Base-by-base conservation (phyloP, 1,140 invertebrate genomes). In the Drosophila azteca region DNA sequence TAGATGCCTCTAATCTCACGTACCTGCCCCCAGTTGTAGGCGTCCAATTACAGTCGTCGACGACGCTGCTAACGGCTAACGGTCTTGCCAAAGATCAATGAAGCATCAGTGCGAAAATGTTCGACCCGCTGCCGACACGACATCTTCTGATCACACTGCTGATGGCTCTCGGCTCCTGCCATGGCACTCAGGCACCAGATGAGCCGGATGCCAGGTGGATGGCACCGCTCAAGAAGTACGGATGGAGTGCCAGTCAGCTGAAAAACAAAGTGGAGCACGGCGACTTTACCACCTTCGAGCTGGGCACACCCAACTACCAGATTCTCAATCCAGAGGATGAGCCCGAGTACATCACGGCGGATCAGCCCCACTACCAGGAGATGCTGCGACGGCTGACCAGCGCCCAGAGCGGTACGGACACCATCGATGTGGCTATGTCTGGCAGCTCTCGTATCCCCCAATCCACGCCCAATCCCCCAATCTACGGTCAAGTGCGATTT, bases 251-350 rank as follows among this genome's bases (percentile, higher is more conserved):
- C 6, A 31, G 58, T 3, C 75, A 90, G 5, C 41, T 90, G 15
- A 78, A 68, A 43, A 91, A 91, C 44, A 76, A 84, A 45, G 63
- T 90, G 49, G 63, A 88, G 24, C 82, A 91, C 3, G 72, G 83
- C 0, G 85, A 91, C 24, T 90, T 77, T 3, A 78, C 76, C 39
- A 91, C 90, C 9, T 91, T 73, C 13, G 90, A 91, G 39, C 62
- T 91, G 41, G 90, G 90, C 6, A 66, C 69, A 0, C 78, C 90
- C 31, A 87, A 88, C 43, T 91, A 91, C 63, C 69, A 84, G 54
- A 90, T 91, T 3, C 60, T 91, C 0, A 91, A 91, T 51, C 79
- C 90, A 2, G 69, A 91, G 24, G 90, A 90, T 17, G 61, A 83
- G 44, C 82, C 87, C 2, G 90, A 90, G 53, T 88, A 75, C 35